Evolutionary conservation across 2,888 invertebrate genomes (phyloP).

Genomic region (Caradrina clavipalpis): DNA sequence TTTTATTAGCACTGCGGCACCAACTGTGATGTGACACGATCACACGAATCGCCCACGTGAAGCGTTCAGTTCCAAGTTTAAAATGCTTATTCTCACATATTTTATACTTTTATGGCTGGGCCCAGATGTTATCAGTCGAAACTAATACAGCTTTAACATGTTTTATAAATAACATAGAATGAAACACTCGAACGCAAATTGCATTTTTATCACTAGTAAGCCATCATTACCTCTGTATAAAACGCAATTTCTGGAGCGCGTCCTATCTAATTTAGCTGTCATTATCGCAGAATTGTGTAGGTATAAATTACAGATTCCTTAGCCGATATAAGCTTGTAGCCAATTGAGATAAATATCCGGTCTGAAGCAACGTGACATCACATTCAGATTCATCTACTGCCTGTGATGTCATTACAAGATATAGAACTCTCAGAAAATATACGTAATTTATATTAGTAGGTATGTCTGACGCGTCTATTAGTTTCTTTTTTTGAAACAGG

Average conservation of each 20-base stretch:
- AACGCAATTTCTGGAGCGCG: slow-evolving; percentile 31
- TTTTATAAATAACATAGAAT: slow-evolving; percentile 27
- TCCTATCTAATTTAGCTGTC: slow-evolving; percentile 38
- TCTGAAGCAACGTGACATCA: slow-evolving; percentile 73
- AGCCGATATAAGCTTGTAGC: slow-evolving; percentile 59
- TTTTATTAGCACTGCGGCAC: slow-evolving; percentile 67
- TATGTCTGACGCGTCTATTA: not conserved
- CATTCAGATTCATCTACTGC: slow-evolving; percentile 68
- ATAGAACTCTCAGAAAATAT: slow-evolving; percentile 47
- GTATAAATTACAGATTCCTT: slow-evolving; percentile 62
- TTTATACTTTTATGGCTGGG: slow-evolving; percentile 24
- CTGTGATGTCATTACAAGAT: slow-evolving; percentile 71
- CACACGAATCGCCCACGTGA: slow-evolving; percentile 43
- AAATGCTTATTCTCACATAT: slow-evolving; percentile 14
- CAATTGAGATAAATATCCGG: slow-evolving; percentile 81
- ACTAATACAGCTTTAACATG: slow-evolving; percentile 5
- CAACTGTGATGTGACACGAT: slow-evolving; percentile 55
- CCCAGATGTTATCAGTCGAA: slow-evolving; percentile 33
- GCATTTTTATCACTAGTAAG: slow-evolving; percentile 13
- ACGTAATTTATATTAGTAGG: slow-evolving; percentile 9
- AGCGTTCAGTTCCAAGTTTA: slow-evolving; percentile 19
- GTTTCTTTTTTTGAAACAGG: slow-evolving; percentile 15
- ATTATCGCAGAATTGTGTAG: slow-evolving; percentile 50
- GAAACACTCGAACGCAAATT: not conserved
- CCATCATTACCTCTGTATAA: slow-evolving; percentile 22